Evolutionary conservation across 2,797 vertebrate species (phyloP), one percentile per base, ranked within the genome.

Genomic region (Mormyrops boulengeri): DNA sequence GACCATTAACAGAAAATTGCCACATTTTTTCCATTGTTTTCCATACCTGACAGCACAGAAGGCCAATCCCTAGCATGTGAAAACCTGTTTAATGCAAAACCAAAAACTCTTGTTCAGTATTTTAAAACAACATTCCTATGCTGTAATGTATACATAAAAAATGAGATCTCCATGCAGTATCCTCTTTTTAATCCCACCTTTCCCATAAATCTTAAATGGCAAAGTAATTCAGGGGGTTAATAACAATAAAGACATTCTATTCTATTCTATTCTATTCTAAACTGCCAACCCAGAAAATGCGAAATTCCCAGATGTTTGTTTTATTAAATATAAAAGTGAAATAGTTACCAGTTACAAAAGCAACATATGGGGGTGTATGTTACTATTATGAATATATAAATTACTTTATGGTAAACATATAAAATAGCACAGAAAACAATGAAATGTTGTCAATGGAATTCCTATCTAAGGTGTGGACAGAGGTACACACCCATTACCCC

Each of bases 301-400:
- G 5, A 52, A 85, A 85, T n/a, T 85, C 19, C 22, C 19, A 12
- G 47, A 85, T 52, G 11, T 85, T 52, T 22, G 9, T 85, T 85
- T 49, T 30, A 85, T 85, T 50, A 85, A 12, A 30, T 85, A 30
- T 49, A 26, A 49, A 85, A 84, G n/a, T 44, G 22, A 85, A 85
- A 49, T 84, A 82, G 44, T 85, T 85, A 52, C 44, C n/a, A 22
- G n/a, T 85, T 85, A 30, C 49, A 85, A 85, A 85, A 85, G 49
- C 82, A 85, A 85, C n/a, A 85, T 85, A 12, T 50, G 82, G 30
- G 19, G 9, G 44, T 50, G 82, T 26, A 22, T 47, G 52, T 52
- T 26, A 26, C 44, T 85, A 26, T 85, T 85, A 85, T 85, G 82
- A 49, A 30, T 30, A 30, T 30, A 30, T 30, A 85, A 30, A 85